Percentiles rank a stretch among this genome's conserved stretches.
Evolutionary conservation across 2,888 invertebrate genomes (phyloP).

Genomic region (Eupithecia tripunctaria): DNA sequence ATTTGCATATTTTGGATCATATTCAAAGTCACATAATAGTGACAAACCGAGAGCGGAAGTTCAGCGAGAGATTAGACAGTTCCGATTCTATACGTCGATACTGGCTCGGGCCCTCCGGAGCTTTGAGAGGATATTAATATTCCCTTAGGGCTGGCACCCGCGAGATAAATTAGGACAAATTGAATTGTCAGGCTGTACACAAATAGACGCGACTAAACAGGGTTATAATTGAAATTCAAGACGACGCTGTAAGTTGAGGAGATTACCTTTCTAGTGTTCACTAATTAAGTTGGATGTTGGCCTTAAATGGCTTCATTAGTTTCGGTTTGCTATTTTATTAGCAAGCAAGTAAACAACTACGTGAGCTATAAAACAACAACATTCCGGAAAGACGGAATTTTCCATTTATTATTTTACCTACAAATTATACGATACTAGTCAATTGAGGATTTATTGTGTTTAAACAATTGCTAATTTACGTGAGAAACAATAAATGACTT

Average conservation of each 20-base stretch:
- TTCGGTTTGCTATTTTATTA: conserved; percentile 12
- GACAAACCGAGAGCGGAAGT: background rate
- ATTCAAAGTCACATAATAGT: background rate
- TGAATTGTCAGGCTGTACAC: conserved; percentile 46
- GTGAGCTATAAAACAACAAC: background rate
- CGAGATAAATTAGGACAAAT: conserved; percentile 48
- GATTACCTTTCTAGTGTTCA: conserved; percentile 39
- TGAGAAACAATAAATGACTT: conserved; percentile 5
- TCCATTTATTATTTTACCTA: background rate
- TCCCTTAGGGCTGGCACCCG: conserved; percentile 40
- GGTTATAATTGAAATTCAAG: conserved; percentile 45
- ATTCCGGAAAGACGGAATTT: background rate
- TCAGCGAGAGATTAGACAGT: background rate
- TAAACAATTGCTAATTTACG: background rate
- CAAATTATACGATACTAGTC: background rate
- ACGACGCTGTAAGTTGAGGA: conserved; percentile 41
- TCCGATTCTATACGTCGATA: conserved; percentile 13
- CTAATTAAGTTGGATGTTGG: conserved; percentile 28
- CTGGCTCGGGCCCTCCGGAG: background rate
- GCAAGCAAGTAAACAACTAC: background rate
- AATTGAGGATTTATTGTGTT: background rate
- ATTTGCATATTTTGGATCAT: background rate
- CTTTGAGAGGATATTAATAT: conserved; percentile 41
- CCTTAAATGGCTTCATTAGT: conserved; percentile 15
- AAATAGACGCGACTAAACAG: conserved; percentile 44